Conservation (phyloP, 2,888 invertebrate genomes). For the Alentia gelatinosa region DNA sequence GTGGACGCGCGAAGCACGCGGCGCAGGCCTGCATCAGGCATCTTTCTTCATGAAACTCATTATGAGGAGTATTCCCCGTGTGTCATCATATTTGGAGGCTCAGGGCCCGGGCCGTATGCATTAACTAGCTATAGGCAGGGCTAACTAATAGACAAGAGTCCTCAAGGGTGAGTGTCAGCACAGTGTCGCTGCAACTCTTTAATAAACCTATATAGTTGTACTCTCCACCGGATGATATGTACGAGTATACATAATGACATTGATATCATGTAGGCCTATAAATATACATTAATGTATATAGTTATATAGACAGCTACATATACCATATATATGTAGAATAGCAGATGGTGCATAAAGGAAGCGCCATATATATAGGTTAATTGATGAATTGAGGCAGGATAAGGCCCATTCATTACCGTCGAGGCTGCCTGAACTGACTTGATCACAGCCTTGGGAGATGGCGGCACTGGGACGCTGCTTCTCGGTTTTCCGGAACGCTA, state of each 20-base stretch:
- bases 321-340: neutral
- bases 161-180: neutral
- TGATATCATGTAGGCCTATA: neutral
- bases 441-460: slow-evolving; percentile 33
- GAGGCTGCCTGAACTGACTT: neutral
- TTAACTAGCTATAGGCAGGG: neutral
- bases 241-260: too few relatives aligned
- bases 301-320: neutral
- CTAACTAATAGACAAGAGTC: neutral
- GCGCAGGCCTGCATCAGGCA: neutral
- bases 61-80: slow-evolving; percentile 14
- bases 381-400: slow-evolving; percentile 46
- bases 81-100: slow-evolving; percentile 44
- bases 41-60: slow-evolving; percentile 18
- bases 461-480: neutral
- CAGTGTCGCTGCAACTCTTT: too few relatives aligned
- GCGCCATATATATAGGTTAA: slow-evolving; percentile 46
- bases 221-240: too few relatives aligned
- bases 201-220: too few relatives aligned
- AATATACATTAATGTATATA: neutral
- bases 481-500: too few relatives aligned
- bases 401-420: slow-evolving; percentile 30
- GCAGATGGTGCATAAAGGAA: slow-evolving; percentile 22
- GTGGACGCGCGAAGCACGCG: neutral
- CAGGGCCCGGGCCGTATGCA: neutral